These are phyloP conservation scores for Philopotamus ludificatus DNA, from an alignment of 1,140 invertebrate genomes.

Conservation along the genomic window DNA sequence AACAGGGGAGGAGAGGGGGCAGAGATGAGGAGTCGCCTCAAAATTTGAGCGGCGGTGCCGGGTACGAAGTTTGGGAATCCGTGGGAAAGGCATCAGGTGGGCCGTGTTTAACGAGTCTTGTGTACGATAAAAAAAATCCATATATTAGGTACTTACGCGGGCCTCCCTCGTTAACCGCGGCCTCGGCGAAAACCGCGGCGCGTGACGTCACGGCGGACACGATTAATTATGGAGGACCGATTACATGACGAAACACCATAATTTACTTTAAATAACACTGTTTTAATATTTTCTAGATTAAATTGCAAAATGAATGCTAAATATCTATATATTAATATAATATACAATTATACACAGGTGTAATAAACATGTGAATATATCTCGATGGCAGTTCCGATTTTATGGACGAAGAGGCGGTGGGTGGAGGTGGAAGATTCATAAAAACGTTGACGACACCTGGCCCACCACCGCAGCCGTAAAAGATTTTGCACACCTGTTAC, in stretches of 20 bases:
- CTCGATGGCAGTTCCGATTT: not conserved
- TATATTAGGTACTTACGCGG: not conserved
- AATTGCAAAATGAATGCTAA: too few relatives aligned
- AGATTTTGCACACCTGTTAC: constrained; percentile 29
- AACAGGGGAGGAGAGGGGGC: too few relatives aligned
- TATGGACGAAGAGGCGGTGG: not conserved
- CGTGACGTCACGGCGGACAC: too few relatives aligned
- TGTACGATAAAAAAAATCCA: constrained; percentile 20
- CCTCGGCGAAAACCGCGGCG: too few relatives aligned
- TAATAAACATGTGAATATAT: too few relatives aligned
- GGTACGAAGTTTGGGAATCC: constrained; percentile 21
- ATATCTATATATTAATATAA: too few relatives aligned
- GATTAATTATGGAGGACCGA: too few relatives aligned
- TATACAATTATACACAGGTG: too few relatives aligned
- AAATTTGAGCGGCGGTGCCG: constrained; percentile 13
- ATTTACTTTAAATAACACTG: too few relatives aligned
- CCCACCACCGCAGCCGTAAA: constrained; percentile 19
- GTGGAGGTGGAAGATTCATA: constrained; percentile 11
- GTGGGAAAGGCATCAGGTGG: constrained; percentile 21
- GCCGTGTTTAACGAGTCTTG: constrained; percentile 14
- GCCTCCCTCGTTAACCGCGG: not conserved
- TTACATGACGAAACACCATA: too few relatives aligned
- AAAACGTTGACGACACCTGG: constrained; percentile 27
- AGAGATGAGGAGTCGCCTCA: not conserved
- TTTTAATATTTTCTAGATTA: too few relatives aligned